phyloP scores from a whole-genome alignment of 2,113 vertebrate species.

The Ploceus nigricollis region DNA sequence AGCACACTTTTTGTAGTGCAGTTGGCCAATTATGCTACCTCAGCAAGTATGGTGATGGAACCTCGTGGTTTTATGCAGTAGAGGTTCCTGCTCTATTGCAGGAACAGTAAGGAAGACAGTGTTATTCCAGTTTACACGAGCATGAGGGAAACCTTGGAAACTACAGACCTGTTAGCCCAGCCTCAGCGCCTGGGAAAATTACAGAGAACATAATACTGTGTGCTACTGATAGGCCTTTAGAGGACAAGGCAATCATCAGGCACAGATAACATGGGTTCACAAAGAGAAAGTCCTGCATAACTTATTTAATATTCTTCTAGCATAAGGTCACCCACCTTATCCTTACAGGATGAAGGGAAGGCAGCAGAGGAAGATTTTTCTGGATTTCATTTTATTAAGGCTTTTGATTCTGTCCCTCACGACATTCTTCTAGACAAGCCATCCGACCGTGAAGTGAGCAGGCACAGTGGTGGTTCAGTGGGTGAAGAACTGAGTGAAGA shows the following conservation, averaged over 20 bases:
- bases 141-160: background rate
- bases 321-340: background rate
- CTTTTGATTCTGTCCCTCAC: background rate
- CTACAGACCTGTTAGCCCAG: background rate
- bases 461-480: background rate
- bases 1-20: background rate
- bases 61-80: background rate
- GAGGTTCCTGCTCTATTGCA: rapidly evolving
- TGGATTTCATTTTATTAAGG: background rate
- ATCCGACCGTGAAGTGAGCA: rapidly evolving
- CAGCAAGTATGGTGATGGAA: background rate
- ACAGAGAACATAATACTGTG: background rate
- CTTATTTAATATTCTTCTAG: background rate
- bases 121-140: background rate
- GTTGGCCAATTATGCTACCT: background rate
- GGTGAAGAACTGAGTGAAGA: background rate
- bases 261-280: background rate
- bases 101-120: background rate
- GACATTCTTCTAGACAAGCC: background rate
- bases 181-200: background rate
- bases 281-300: background rate
- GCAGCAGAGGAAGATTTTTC: background rate
- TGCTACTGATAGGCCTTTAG: background rate
- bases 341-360: background rate
- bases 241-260: background rate